phyloP scores from a whole-genome alignment of 2,888 invertebrate genomes.

The Augochlorella aurata region DNA sequence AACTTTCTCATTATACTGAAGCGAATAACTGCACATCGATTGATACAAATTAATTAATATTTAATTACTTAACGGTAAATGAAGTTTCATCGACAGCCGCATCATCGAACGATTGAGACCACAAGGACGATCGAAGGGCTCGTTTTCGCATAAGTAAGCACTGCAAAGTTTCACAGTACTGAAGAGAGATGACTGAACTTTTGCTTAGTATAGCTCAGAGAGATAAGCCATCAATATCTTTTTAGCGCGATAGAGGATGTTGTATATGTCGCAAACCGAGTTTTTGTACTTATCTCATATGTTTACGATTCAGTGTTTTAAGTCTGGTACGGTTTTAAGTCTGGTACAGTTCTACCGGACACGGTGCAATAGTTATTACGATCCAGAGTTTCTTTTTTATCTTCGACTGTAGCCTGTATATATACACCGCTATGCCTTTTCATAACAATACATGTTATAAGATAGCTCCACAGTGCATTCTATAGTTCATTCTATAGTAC shows the following conservation, averaged over 20 bases:
- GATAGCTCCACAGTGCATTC: neutral
- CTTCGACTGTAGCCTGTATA: conserved; percentile 27
- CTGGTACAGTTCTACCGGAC: conserved; percentile 14
- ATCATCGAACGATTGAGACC: too few relatives aligned
- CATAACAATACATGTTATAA: neutral
- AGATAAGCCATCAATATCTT: conserved; percentile 12
- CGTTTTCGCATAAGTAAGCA: neutral
- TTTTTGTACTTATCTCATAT: conserved; percentile 39
- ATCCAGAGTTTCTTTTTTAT: conserved; percentile 13
- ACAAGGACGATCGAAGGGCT: too few relatives aligned
- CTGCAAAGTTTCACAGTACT: neutral
- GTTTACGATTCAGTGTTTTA: conserved; percentile 15
- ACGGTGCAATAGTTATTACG: conserved; percentile 46
- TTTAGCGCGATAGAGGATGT: conserved; percentile 15
- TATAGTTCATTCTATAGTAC: too few relatives aligned
- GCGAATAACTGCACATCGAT: neutral
- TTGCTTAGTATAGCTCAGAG: conserved; percentile 30
- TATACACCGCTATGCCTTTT: conserved; percentile 16
- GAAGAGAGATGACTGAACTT: conserved; percentile 38
- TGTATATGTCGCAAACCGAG: conserved; percentile 1
- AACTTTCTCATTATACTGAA: too few relatives aligned
- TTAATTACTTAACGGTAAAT: neutral
- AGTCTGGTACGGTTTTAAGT: conserved; percentile 10
- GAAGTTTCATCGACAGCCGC: too few relatives aligned
- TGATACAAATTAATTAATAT: neutral